Base-by-base conservation (phyloP, 2,888 invertebrate genomes). In the Gasteruption jaculator region DNA sequence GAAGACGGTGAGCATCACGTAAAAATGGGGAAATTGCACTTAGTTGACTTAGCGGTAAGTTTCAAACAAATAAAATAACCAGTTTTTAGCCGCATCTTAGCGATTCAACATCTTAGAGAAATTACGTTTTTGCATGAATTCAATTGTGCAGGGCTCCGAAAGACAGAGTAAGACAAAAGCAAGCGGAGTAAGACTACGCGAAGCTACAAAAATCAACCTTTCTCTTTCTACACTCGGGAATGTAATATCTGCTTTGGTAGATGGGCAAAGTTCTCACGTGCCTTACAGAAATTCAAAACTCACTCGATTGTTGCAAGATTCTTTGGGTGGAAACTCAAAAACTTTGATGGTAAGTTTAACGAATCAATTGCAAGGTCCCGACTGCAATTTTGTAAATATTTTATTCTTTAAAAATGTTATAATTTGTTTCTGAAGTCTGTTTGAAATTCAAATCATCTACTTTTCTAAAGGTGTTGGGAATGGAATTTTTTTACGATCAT, bases 251-350 rank as follows among this genome's bases (percentile, higher is more conserved):
- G 95, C 99, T 2, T 75, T 99, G 49, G 96, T 96, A 3, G 97
- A 99, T 74, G 94, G 95, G 30, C 96, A 95, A 74, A 90, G 90
- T 56, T 90, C 89, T 0, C 96, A 99, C 71, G 91, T 99, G 57
- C 99, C 99, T 0, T 99, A 99, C 73, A 79, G 99, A 56, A 97
- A 99, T 76, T 95, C 95, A 1, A 99, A 99, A 72, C 74, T 99
- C 21, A 99, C 99, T 0, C 73, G 95, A 8, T 73, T 95, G 22
- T 75, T 99, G 45, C 96, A 99, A 74, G 97, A 99, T 71, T 97
- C 97, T 0, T 75, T 99, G 1, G 96, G 96, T 2, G 96, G 96
- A 1, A 96, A 96, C 74, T 90, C 92, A 1, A 93, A 93, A 75
- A 93, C 93, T 15, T 85, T 92, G 12, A 92, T 92, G 94, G 88